A percentile compares a stretch with the other conserved stretches of the same genome.
phyloP scores from a whole-genome alignment of 2,888 invertebrate genomes.

The Ormyrus labotus region DNA sequence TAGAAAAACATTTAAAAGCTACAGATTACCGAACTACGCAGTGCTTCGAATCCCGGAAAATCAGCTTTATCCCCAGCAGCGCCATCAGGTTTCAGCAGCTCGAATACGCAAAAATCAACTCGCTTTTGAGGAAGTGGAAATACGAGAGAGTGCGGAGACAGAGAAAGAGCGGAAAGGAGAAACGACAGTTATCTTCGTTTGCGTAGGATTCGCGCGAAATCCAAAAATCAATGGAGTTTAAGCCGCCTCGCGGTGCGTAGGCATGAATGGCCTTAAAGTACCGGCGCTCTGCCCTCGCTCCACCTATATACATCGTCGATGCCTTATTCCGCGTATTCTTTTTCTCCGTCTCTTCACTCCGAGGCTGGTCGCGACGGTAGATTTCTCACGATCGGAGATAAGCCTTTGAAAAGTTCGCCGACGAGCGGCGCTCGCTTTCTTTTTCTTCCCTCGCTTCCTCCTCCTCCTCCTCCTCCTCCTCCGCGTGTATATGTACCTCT shows the following conservation, averaged over 20 bases:
- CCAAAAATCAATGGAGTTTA: slow-evolving; percentile 42
- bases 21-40: too few relatives aligned
- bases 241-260: slow-evolving; percentile 26
- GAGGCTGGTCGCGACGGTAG: background rate
- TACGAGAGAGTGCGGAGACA: background rate
- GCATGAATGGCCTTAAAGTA: slow-evolving; percentile 17
- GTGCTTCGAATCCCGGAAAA: too few relatives aligned
- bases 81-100: background rate
- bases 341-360: background rate
- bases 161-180: background rate
- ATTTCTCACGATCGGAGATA: slow-evolving; percentile 23
- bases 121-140: background rate
- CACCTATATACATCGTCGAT: slow-evolving; percentile 1
- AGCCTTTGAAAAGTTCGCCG: slow-evolving; percentile 20
- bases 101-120: background rate
- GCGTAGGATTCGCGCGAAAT: slow-evolving; percentile 46
- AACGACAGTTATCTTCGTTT: background rate
- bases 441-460: background rate
- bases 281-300: background rate
- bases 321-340: background rate
- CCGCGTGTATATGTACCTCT: background rate
- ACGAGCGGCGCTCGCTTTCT: background rate
- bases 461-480: background rate
- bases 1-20: too few relatives aligned
- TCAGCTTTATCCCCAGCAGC: too few relatives aligned